Conservation (phyloP, 2,797 vertebrate species). For the Chaetophractus vellerosus region DNA sequence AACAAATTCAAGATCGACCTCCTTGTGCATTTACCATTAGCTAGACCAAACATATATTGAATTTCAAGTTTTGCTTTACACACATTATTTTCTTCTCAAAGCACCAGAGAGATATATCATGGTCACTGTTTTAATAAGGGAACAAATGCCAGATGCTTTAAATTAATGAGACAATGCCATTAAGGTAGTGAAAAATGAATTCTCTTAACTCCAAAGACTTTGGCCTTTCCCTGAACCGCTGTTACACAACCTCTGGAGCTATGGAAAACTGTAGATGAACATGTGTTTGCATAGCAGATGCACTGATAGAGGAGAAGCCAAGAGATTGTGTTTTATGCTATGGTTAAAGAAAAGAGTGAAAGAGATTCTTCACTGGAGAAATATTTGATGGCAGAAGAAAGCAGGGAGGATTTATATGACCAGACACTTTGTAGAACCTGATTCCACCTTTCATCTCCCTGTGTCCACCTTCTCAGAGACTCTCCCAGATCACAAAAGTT, state of each 20-base stretch:
- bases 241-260: not conserved
- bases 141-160: slow-evolving; percentile 33
- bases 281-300: not conserved
- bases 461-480: not conserved
- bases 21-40: not conserved
- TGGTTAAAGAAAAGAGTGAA: not conserved
- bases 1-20: not conserved
- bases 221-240: not conserved
- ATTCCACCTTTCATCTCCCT: not conserved
- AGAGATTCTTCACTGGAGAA: slow-evolving; percentile 1
- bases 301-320: not conserved
- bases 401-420: not conserved
- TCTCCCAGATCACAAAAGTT: not conserved
- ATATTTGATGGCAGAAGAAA: not conserved
- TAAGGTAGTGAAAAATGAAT: not conserved
- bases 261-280: not conserved
- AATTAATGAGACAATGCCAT: not conserved
- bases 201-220: not conserved
- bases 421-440: not conserved
- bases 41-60: not conserved
- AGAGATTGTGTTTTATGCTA: not conserved
- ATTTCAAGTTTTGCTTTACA: not conserved
- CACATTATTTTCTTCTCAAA: not conserved
- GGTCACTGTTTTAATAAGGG: not conserved
- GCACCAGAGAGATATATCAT: not conserved